These are phyloP conservation scores for Marasmarcha lunaedactyla DNA, from an alignment of 2,888 invertebrate genomes.

Conservation along the genomic window DNA sequence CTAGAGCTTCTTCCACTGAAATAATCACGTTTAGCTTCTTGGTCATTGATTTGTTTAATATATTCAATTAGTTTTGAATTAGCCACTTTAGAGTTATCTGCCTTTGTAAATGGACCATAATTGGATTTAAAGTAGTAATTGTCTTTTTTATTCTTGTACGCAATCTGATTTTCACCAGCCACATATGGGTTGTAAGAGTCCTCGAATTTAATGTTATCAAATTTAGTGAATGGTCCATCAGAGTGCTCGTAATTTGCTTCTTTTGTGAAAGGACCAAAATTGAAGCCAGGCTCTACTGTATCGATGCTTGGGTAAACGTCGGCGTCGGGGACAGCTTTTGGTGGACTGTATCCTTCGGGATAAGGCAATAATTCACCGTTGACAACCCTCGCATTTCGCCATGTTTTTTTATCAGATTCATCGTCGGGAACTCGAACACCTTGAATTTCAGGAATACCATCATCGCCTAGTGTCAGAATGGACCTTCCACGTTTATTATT, in stretches of 20 bases:
- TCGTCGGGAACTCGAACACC: conserved; percentile 88
- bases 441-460: conserved; percentile 84
- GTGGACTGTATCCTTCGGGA: conserved; percentile 76
- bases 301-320: conserved; percentile 62
- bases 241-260: conserved; percentile 69
- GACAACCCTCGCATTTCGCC: conserved; percentile 90
- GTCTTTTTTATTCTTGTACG: conserved; percentile 53
- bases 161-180: conserved; percentile 39
- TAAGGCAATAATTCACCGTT: conserved; percentile 85
- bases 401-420: conserved; percentile 83
- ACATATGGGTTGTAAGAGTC: conserved; percentile 45
- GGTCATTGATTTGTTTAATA: conserved; percentile 75
- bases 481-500: conserved; percentile 74
- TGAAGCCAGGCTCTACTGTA: conserved; percentile 37
- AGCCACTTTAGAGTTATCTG: conserved; percentile 70
- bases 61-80: conserved; percentile 74
- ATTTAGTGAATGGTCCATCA: conserved; percentile 72
- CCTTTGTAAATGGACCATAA: conserved; percentile 74
- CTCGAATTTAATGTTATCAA: conserved; percentile 65
- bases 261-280: conserved; percentile 72
- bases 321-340: conserved; percentile 70
- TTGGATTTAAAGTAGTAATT: conserved; percentile 51
- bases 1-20: conserved; percentile 64
- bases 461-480: conserved; percentile 73
- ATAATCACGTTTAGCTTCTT: conserved; percentile 73